These are phyloP conservation scores for Acanthurus leucopareius DNA, from an alignment of 2,797 vertebrate species.

Conservation along the genomic window DNA sequence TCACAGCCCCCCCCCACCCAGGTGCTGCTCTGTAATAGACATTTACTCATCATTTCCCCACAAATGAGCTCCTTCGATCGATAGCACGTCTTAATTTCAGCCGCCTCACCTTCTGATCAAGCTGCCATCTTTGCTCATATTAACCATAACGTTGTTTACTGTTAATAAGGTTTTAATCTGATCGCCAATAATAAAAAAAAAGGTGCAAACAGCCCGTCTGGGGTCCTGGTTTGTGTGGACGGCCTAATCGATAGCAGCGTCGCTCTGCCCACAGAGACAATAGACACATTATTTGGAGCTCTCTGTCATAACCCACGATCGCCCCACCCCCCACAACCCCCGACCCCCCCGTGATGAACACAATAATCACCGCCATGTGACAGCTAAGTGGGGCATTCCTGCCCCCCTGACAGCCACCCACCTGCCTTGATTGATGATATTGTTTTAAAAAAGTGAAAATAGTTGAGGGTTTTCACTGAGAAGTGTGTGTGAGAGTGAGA, in stretches of 20 bases:
- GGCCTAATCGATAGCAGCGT: constrained; percentile 60
- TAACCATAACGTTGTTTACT: constrained; percentile 39
- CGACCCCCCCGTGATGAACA: constrained; percentile 67
- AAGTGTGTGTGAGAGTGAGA: constrained; percentile 5
- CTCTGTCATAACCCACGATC: constrained; percentile 64
- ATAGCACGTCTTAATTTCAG: constrained; percentile 50
- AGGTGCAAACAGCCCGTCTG: neutral
- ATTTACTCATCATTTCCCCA: constrained; percentile 46
- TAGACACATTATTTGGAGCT: constrained; percentile 55
- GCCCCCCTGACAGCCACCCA: constrained; percentile 75
- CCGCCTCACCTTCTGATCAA: constrained; percentile 23
- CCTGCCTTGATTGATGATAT: constrained; percentile 87
- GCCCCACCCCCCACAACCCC: constrained; percentile 46
- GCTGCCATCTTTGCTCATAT: neutral
- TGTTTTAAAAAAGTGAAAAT: constrained; percentile 86
- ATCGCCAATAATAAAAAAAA: constrained; percentile 43
- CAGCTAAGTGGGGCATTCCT: constrained; percentile 77
- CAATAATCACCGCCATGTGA: constrained; percentile 82
- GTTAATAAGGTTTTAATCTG: constrained; percentile 60
- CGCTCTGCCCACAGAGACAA: constrained; percentile 60
- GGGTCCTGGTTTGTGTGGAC: constrained; percentile 14
- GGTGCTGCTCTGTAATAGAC: constrained; percentile 37
- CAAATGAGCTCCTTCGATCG: constrained; percentile 58
- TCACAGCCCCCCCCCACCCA: constrained; percentile 5
- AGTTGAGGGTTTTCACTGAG: constrained; percentile 64